Evolutionary conservation across 2,797 vertebrate genomes (phyloP).

Genomic region (Molossus molossus): DNA sequence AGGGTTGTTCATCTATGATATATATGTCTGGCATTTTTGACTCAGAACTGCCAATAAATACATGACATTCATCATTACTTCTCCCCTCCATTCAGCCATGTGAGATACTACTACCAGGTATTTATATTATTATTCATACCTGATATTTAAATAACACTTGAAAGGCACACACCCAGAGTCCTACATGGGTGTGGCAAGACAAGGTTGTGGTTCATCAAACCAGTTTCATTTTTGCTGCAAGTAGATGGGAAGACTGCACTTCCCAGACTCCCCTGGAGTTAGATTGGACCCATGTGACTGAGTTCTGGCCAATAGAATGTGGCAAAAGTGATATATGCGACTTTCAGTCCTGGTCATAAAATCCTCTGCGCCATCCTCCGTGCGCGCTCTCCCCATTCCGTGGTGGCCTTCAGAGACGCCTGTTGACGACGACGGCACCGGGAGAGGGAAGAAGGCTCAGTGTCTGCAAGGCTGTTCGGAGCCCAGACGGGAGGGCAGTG

Average conservation of each 20-base stretch:
- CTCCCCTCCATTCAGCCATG: neutral
- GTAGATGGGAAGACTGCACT: conserved; percentile 51
- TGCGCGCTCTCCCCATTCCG: neutral
- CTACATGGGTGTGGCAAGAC: neutral
- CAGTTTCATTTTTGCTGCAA: neutral
- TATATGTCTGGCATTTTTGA: neutral
- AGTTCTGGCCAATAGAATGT: neutral
- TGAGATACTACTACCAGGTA: neutral
- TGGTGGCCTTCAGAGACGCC: neutral
- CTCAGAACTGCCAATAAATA: neutral
- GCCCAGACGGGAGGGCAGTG: neutral
- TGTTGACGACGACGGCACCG: neutral
- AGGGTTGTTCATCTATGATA: neutral
- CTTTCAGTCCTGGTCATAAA: neutral
- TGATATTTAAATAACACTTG: conserved; percentile 14
- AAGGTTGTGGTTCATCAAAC: neutral
- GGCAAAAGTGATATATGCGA: neutral
- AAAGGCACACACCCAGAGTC: neutral
- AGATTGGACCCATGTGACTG: neutral
- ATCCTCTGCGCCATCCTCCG: neutral
- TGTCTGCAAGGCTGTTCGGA: neutral
- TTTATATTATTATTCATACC: neutral
- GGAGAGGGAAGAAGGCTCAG: neutral
- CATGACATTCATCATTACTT: neutral
- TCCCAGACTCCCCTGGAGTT: neutral